Evolutionary conservation across 2,888 invertebrate genomes (phyloP).

Genomic region (Conomelus anceps): DNA sequence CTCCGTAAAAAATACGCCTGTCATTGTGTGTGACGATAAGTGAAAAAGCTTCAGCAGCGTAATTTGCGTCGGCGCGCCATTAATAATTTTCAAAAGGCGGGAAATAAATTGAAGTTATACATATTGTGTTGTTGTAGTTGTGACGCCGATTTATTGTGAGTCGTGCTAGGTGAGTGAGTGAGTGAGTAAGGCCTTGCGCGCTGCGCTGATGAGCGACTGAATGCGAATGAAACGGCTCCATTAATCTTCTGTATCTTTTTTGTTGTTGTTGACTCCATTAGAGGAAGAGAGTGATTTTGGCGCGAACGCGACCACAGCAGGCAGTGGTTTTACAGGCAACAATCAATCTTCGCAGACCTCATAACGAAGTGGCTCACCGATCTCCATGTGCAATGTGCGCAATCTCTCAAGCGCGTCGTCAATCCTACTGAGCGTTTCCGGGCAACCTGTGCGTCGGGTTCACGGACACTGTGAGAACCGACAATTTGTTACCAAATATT

Average conservation of each 20-base stretch:
- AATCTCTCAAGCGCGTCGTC: background rate
- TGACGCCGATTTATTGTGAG: background rate
- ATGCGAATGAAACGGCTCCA: background rate
- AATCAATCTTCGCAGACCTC: background rate
- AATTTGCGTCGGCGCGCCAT: background rate
- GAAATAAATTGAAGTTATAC: background rate
- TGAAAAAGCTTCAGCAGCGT: background rate
- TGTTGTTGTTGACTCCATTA: background rate
- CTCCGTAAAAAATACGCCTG: background rate
- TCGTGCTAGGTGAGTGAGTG: background rate
- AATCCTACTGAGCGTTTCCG: background rate
- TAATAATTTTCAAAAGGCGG: background rate
- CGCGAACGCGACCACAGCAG: background rate
- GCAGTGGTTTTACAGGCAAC: background rate
- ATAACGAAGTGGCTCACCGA: background rate
- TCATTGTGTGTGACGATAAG: background rate
- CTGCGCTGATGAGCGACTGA: background rate
- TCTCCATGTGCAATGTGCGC: background rate
- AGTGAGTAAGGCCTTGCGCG: background rate
- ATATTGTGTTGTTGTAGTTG: background rate
- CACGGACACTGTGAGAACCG: background rate
- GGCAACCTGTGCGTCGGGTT: background rate
- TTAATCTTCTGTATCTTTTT: background rate
- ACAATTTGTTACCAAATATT: background rate
- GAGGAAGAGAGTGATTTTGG: background rate